A percentile compares a stretch with the other conserved stretches of the same genome.
These are phyloP conservation scores for Agelas oroides DNA, from an alignment of 37 sponge, comb jelly and placozoan genomes.

Conservation along the genomic window DNA sequence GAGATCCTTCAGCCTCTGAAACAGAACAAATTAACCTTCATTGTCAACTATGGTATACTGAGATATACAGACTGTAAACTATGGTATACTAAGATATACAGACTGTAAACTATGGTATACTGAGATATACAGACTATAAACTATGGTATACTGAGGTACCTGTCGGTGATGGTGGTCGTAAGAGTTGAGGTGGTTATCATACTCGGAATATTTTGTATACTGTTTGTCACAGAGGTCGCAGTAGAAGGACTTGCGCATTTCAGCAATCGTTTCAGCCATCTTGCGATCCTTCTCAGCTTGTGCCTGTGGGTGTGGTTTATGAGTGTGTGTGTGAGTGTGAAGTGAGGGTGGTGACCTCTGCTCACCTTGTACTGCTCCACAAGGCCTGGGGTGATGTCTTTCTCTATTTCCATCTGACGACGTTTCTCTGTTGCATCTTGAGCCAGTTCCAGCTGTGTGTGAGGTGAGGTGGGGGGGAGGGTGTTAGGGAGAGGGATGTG, in stretches of 20 bases:
- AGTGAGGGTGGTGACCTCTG: neutral
- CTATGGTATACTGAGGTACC: conserved; percentile 25
- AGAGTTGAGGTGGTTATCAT: conserved; percentile 94
- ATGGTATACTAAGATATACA: neutral
- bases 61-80: neutral
- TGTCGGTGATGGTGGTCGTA: conserved; percentile 92
- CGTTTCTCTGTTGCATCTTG: conserved; percentile 88
- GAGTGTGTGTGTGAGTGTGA: conserved; percentile 1
- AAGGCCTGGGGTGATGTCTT: conserved; percentile 77
- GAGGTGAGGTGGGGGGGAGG: neutral
- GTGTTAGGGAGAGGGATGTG: neutral
- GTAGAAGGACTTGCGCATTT: conserved; percentile 85
- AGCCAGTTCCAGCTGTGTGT: conserved; percentile 70
- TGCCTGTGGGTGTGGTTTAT: neutral
- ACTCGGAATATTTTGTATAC: conserved; percentile 89
- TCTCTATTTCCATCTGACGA: conserved; percentile 83
- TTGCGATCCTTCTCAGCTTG: conserved; percentile 62
- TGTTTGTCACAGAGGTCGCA: conserved; percentile 92
- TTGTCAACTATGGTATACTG: neutral
- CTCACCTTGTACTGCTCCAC: conserved; percentile 72
- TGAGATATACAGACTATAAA: neutral
- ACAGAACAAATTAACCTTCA: neutral
- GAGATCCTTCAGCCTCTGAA: conserved; percentile 75
- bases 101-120: neutral
- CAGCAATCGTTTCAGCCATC: conserved; percentile 53